Conservation (phyloP, 2,888 invertebrate genomes). For the Drosophila nr. medialis region DNA sequence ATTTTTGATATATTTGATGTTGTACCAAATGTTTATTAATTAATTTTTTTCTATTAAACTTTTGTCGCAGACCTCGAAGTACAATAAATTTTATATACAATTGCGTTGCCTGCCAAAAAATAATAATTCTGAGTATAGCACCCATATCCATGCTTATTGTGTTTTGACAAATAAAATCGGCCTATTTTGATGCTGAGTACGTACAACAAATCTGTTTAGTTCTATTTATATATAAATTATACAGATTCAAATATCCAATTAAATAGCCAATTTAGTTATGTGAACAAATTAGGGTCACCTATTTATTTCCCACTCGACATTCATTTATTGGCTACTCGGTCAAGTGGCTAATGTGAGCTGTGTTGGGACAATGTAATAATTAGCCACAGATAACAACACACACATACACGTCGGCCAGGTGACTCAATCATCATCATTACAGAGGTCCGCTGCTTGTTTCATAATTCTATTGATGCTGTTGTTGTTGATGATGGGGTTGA, state of each 20-base stretch:
- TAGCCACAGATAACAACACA: conserved; percentile 52
- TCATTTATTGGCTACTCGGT: conserved; percentile 68
- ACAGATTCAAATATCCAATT: not conserved
- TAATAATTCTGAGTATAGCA: not conserved
- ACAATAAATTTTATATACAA: not conserved
- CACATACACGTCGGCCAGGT: conserved; percentile 4
- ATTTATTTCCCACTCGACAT: conserved; percentile 40
- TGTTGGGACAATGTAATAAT: conserved; percentile 48
- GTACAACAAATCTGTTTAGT: not conserved
- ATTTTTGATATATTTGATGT: conserved; percentile 8
- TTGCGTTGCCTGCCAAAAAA: conserved; percentile 37
- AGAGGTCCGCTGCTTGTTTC: conserved; percentile 15
- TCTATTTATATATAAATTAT: not conserved
- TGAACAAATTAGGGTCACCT: conserved; percentile 4
- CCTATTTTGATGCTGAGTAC: not conserved
- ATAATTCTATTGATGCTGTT: conserved; percentile 4
- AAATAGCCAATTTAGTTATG: not conserved
- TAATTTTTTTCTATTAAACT: not conserved
- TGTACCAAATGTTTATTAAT: not conserved
- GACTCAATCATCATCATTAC: conserved; percentile 28
- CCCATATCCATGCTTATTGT: not conserved
- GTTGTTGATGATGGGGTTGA: conserved; percentile 19
- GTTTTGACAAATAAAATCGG: not conserved
- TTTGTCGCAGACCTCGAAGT: not conserved
- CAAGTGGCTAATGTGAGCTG: conserved; percentile 30